Base-by-base conservation (phyloP, 1,140 invertebrate genomes). In the Drosophila leontia region DNA sequence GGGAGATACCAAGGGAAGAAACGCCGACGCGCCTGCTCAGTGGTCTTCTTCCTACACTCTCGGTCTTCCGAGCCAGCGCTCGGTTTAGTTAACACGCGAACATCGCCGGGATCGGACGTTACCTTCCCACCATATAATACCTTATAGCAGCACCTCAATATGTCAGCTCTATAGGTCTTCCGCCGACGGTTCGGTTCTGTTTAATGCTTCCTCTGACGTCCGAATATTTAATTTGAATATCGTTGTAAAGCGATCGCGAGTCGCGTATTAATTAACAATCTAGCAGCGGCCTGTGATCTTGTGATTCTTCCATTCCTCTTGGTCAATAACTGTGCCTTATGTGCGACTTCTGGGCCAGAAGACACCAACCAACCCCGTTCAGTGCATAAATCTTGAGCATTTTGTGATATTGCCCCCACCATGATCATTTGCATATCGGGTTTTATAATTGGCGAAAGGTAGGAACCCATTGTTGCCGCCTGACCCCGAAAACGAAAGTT, bases 391-490 rank as follows among this genome's bases (percentile, higher is more conserved):
- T 78, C 53, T 71, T 53, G 13, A 37, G 8, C 37, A 39, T 50
- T 50, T 72, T 68, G 50, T 70, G 65, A 72, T 57, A 50, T 29
- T 32, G 11, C 6, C 32, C 26, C 34, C 64, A 93, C 78, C 64
- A 95, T 95, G 95, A 95, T 95, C 90, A 95, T 95, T 91, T 95
- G 94, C 90, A 94, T 95, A 86, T 95, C 94, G 59, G 95, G 95
- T 94, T 95, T 95, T 93, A 92, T 94, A 91, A 94, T 94, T 94
- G 93, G 94, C 94, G 93, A 94, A 94, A 94, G 94, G 92, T 95
- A 94, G 90, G 47, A 86, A 58, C 59, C 64, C 45, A 50, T 48
- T 39, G 53, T 39, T 11, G 19, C 11, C 8, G 39, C 19, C 55
- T 60, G 60, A 61, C 63, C 45, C 34, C 44, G 41, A 67, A 72